phyloP scores from a whole-genome alignment of 2,113 vertebrate genomes.

The Himantopus leucocephalus region DNA sequence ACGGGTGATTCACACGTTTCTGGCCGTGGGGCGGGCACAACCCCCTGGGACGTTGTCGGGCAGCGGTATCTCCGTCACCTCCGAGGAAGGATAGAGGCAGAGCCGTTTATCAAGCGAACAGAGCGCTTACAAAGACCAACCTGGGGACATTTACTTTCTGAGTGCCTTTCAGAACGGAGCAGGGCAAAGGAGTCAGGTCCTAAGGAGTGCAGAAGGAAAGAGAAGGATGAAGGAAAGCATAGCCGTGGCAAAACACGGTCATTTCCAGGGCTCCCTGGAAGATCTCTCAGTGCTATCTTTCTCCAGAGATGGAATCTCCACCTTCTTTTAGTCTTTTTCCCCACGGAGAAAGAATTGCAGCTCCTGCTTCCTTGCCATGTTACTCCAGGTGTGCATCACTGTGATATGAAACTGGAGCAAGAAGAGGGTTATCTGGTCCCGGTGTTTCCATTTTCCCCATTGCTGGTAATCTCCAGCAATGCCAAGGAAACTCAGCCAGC shows the following conservation, averaged over 20 bases:
- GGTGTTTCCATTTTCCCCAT: background rate
- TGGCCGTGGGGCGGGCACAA: no score
- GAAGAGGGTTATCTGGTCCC: background rate
- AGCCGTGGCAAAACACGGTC: background rate
- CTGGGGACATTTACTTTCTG: background rate
- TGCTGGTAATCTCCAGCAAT: background rate
- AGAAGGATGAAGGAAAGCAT: background rate
- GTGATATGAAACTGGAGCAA: accelerated
- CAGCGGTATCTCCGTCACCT: no score
- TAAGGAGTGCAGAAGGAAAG: background rate
- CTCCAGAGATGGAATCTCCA: background rate
- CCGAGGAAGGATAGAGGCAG: background rate
- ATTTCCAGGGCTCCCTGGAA: background rate
- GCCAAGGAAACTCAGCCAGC: background rate
- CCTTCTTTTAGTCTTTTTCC: background rate
- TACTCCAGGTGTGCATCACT: no score
- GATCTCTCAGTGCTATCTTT: background rate
- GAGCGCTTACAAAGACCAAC: background rate
- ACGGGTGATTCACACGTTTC: background rate
- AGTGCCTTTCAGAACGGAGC: background rate
- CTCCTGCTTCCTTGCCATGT: background rate
- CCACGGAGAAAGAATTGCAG: accelerated
- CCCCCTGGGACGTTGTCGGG: background rate
- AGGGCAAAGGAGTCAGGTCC: background rate
- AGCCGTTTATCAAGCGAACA: background rate